phyloP scores from a whole-genome alignment of 1,140 invertebrate genomes.

The Lamellibrachia luymesi region DNA sequence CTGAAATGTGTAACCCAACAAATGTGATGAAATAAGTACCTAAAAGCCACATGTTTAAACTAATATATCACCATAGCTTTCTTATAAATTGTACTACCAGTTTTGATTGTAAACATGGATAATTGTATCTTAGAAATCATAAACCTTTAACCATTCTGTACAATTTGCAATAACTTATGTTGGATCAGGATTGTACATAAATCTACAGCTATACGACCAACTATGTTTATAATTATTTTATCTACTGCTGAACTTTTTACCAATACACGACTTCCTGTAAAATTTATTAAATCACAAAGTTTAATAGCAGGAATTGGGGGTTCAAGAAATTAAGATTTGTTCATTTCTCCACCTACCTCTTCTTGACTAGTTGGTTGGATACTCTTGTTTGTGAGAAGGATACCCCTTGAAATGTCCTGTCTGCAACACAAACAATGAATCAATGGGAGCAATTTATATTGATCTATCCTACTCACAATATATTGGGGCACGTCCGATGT shows the following conservation, averaged over 20 bases:
- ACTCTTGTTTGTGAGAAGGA: conserved; percentile 59
- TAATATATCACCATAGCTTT: no score
- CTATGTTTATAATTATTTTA: no score
- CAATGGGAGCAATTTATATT: background rate
- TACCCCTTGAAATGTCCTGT: conserved; percentile 37
- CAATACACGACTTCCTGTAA: no score
- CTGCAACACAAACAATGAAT: background rate
- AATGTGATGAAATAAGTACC: conserved; percentile 10
- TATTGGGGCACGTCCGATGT: no score
- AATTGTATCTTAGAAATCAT: background rate
- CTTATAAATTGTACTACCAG: no score
- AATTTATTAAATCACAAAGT: no score
- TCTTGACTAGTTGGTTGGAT: conserved; percentile 74
- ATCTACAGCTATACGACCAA: no score
- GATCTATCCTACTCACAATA: background rate
- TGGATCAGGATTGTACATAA: no score
- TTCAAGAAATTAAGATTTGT: background rate
- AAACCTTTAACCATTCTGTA: background rate
- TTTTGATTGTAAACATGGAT: background rate
- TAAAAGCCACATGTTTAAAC: background rate
- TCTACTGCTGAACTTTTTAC: no score
- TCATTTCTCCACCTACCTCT: conserved; percentile 41
- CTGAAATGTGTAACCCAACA: conserved; percentile 51
- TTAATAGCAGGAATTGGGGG: background rate
- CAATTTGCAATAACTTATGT: background rate